Conservation (phyloP, 2,888 invertebrate genomes). For the Apodemia zela region DNA sequence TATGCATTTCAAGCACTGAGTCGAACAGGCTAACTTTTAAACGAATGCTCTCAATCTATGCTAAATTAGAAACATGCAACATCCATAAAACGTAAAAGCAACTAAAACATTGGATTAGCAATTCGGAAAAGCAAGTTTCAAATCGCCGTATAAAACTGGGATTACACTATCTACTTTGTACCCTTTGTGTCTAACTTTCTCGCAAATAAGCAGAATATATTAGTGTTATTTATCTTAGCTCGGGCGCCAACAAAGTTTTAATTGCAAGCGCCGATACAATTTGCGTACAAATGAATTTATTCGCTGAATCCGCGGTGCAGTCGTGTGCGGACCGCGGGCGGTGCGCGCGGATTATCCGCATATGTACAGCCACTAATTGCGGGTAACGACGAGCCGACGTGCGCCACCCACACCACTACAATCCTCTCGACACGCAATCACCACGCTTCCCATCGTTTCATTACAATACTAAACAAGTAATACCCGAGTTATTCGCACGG, state of each 20-base stretch:
- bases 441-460: constrained; percentile 30
- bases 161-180: constrained; percentile 64
- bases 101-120: constrained; percentile 11
- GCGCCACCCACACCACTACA: constrained; percentile 30
- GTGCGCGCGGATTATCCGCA: constrained; percentile 67
- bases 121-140: constrained; percentile 11
- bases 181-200: constrained; percentile 74
- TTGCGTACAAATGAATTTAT: constrained; percentile 81
- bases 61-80: background rate
- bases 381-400: constrained; percentile 58
- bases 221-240: constrained; percentile 80
- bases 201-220: constrained; percentile 78
- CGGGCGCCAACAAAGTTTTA: constrained; percentile 78
- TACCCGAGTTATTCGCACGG: constrained; percentile 15
- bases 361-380: constrained; percentile 74
- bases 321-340: constrained; percentile 49
- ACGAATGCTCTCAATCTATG: background rate
- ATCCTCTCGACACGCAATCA: constrained; percentile 36
- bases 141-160: constrained; percentile 43
- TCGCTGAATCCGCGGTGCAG: constrained; percentile 75
- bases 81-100: background rate
- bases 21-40: background rate
- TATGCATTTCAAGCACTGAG: background rate
- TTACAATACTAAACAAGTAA: constrained; percentile 24
- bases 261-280: constrained; percentile 80